Percentiles rank a stretch among this genome's conserved stretches.
These are phyloP conservation scores for Brachyalestes nurse DNA, from an alignment of 2,797 vertebrate genomes.

Conservation along the genomic window DNA sequence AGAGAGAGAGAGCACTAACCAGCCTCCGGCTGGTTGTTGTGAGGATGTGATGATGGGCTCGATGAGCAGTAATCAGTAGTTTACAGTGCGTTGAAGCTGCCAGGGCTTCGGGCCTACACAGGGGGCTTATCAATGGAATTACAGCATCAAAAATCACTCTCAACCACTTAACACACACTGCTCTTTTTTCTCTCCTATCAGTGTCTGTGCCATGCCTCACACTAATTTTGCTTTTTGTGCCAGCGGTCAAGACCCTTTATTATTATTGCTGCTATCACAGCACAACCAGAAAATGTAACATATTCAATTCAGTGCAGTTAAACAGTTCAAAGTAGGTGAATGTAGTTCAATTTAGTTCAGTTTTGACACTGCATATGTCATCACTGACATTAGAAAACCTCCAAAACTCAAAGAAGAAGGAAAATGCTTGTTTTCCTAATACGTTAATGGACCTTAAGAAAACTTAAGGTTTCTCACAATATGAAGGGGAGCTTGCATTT, in stretches of 20 bases:
- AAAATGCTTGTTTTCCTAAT: neutral
- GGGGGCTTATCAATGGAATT: constrained; percentile 58
- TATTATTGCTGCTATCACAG: neutral
- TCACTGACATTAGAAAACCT: neutral
- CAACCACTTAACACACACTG: neutral
- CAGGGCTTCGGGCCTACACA: constrained; percentile 38
- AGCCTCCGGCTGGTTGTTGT: constrained; percentile 80
- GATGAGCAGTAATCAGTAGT: constrained; percentile 68
- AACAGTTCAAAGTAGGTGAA: neutral
- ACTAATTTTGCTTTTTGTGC: neutral
- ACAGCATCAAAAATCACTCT: constrained; percentile 46
- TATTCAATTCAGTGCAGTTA: neutral
- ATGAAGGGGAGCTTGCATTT: no score
- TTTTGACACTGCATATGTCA: neutral
- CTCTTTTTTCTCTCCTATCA: neutral
- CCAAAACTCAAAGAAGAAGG: neutral
- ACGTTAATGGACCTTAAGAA: no score
- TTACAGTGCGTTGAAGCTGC: constrained; percentile 53
- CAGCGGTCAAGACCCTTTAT: neutral
- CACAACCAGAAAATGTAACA: neutral
- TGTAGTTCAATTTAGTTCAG: neutral
- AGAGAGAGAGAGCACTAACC: constrained; percentile 61
- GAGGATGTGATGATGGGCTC: constrained; percentile 76
- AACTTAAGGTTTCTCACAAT: no score
- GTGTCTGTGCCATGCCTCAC: neutral